phyloP scores from a whole-genome alignment of 1,140 invertebrate species.

The Drosophila albomicans region DNA sequence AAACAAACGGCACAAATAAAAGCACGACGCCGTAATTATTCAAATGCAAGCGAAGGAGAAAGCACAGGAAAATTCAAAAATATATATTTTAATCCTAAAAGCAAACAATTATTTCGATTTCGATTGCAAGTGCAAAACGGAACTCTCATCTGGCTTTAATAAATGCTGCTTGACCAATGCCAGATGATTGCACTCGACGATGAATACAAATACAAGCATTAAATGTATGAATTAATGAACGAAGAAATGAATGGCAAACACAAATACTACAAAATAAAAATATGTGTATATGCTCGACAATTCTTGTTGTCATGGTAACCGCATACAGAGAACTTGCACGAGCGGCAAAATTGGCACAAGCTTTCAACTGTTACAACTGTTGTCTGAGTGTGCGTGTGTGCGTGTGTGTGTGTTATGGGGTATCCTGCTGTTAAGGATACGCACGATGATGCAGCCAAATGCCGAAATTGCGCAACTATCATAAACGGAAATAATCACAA shows the following conservation, averaged over 20 bases:
- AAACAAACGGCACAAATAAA: constrained; percentile 35
- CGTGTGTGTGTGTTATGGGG: constrained; percentile 17
- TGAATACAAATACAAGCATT: constrained; percentile 25
- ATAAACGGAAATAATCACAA: constrained; percentile 56
- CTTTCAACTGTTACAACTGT: neutral
- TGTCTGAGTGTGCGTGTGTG: constrained; percentile 3
- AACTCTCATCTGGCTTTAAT: constrained; percentile 4
- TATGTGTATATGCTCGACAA: neutral
- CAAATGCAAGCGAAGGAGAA: constrained; percentile 46
- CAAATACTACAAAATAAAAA: constrained; percentile 1
- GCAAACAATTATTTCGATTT: constrained; percentile 27
- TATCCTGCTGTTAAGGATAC: constrained; percentile 32
- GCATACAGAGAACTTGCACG: constrained; percentile 12
- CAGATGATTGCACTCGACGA: neutral
- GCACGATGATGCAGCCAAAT: constrained; percentile 35
- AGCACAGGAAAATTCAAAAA: constrained; percentile 32
- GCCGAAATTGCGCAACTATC: constrained; percentile 29
- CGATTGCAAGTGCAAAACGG: neutral
- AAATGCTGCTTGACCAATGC: neutral
- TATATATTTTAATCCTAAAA: constrained; percentile 25
- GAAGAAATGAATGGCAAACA: constrained; percentile 8
- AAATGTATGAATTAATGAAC: constrained; percentile 2
- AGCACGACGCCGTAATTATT: constrained; percentile 53
- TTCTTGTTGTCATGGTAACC: constrained; percentile 24
- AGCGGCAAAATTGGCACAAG: constrained; percentile 39